Conservation (phyloP, 23 tunicate genomes). For the Halocynthia roretzi region DNA sequence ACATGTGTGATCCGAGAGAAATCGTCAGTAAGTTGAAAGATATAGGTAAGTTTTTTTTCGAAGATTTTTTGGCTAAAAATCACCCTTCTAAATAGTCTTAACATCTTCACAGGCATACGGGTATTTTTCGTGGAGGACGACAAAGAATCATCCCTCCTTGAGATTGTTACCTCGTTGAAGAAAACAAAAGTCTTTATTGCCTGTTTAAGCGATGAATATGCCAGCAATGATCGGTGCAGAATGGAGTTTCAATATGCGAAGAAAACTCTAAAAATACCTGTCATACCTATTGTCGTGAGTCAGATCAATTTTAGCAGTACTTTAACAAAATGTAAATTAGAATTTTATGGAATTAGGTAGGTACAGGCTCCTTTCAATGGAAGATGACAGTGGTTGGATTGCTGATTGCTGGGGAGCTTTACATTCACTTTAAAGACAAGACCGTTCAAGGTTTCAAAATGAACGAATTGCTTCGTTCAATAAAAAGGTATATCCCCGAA, state of each 20-base stretch:
- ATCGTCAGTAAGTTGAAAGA: conserved; percentile 46
- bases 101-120: conserved; percentile 27
- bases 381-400: conserved; percentile 92
- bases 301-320: no score
- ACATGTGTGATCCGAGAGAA: conserved; percentile 82
- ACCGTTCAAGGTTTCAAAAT: conserved; percentile 62
- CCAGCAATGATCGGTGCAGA: conserved; percentile 76
- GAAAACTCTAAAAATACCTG: conserved; percentile 69
- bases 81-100: neutral
- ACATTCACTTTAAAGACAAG: conserved; percentile 86
- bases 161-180: conserved; percentile 52
- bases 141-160: conserved; percentile 22
- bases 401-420: conserved; percentile 91
- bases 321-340: neutral
- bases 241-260: conserved; percentile 96
- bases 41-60: conserved; percentile 29
- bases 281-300: conserved; percentile 84
- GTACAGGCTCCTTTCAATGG: conserved; percentile 93
- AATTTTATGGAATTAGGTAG: conserved; percentile 36
- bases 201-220: conserved; percentile 92
- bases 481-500: conserved; percentile 55
- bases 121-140: conserved; percentile 48
- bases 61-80: no score
- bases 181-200: conserved; percentile 72
- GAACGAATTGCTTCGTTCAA: conserved; percentile 59